phyloP scores from a whole-genome alignment of 2,797 vertebrate genomes.

The Pitangus sulphuratus region DNA sequence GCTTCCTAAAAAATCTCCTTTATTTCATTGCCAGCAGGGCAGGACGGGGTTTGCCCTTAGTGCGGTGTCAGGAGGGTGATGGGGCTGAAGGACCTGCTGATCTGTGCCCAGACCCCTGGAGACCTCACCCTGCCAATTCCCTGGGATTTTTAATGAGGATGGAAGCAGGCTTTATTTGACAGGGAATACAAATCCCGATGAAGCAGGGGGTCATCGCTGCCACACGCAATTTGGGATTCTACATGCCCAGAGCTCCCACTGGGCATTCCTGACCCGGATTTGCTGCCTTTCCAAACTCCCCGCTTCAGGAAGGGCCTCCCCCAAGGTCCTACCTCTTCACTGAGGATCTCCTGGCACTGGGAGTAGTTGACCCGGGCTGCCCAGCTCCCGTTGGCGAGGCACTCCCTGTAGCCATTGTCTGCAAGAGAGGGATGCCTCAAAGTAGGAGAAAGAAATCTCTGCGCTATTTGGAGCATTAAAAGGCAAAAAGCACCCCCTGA shows the following conservation, averaged over 20 bases:
- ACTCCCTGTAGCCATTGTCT: slow-evolving; percentile 93
- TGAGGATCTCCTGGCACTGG: slow-evolving; percentile 93
- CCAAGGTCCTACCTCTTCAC: slow-evolving; percentile 83
- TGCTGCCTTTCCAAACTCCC: not conserved
- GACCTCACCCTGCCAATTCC: not conserved
- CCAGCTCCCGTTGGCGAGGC: slow-evolving; percentile 91
- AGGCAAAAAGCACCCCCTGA: no score
- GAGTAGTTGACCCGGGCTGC: slow-evolving; percentile 92
- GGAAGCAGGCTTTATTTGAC: not conserved
- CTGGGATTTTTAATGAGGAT: not conserved
- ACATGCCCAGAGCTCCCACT: not conserved
- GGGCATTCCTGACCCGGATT: not conserved
- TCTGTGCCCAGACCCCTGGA: not conserved
- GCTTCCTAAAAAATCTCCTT: not conserved
- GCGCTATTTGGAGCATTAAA: no score
- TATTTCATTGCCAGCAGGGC: not conserved
- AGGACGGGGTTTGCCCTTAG: not conserved
- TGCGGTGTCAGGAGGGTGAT: not conserved
- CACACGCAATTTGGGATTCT: not conserved
- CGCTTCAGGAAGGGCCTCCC: fast-evolving
- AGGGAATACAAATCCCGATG: not conserved
- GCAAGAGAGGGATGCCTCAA: slow-evolving; percentile 26
- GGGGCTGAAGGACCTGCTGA: not conserved
- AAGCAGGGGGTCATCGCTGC: not conserved
- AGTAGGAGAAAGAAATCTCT: no score